Percentiles rank a stretch among this genome's conserved stretches.
These are phyloP conservation scores for Epizoanthus stellaris DNA, from an alignment of 92 coral and sea anemone genomes.

Conservation along the genomic window DNA sequence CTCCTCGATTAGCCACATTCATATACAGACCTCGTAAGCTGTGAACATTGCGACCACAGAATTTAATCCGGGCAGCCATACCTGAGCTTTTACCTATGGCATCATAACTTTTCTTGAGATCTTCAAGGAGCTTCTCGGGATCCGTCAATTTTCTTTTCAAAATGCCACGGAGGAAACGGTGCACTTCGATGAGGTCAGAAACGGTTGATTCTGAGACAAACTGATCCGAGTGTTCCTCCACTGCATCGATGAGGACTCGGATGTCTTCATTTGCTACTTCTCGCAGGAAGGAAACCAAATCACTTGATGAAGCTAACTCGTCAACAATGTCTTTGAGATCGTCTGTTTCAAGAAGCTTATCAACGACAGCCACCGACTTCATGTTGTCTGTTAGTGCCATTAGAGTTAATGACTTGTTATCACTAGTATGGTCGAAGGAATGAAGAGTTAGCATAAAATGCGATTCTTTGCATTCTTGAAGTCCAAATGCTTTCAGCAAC, in stretches of 20 bases:
- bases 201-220: constrained; percentile 90
- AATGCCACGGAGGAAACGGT: constrained; percentile 80
- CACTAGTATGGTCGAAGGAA: not conserved
- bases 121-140: constrained; percentile 56
- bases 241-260: constrained; percentile 90
- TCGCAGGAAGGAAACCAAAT: constrained; percentile 68
- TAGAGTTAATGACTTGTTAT: constrained; percentile 6
- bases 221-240: constrained; percentile 97
- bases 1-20: constrained; percentile 93
- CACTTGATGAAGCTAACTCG: constrained; percentile 75
- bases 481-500: constrained; percentile 64
- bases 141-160: constrained; percentile 44
- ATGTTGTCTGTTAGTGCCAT: constrained; percentile 16
- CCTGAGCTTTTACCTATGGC: constrained; percentile 49
- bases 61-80: constrained; percentile 88
- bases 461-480: constrained; percentile 4
- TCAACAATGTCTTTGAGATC: constrained; percentile 58
- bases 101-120: constrained; percentile 33
- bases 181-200: constrained; percentile 93
- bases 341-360: constrained; percentile 53
- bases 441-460: constrained; percentile 14
- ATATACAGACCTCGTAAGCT: constrained; percentile 84
- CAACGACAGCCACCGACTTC: constrained; percentile 46
- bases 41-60: constrained; percentile 82
- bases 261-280: constrained; percentile 93